phyloP scores from a whole-genome alignment of 2,888 invertebrate species.

The Polydrusus pterygomalis region DNA sequence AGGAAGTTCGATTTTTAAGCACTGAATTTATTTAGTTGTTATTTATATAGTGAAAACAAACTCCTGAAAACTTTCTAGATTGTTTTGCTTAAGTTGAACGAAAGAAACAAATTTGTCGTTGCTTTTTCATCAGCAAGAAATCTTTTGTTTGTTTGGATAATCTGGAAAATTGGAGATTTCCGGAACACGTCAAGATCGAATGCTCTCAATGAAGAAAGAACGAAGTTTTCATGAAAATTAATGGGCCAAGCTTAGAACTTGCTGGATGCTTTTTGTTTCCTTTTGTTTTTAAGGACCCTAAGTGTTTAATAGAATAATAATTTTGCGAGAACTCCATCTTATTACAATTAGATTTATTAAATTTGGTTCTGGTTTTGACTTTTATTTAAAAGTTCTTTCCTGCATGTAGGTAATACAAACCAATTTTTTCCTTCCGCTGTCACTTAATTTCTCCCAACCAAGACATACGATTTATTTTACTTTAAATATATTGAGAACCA shows the following conservation, averaged over 20 bases:
- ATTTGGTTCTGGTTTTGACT: too few species aligned
- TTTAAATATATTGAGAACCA: too few species aligned
- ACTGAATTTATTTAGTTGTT: slow-evolving; percentile 34
- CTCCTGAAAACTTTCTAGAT: slow-evolving; percentile 23
- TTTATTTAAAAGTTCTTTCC: too few species aligned
- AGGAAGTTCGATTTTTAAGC: slow-evolving; percentile 26
- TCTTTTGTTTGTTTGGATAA: slow-evolving; percentile 46
- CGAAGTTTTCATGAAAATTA: slow-evolving; percentile 36
- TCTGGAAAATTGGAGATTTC: slow-evolving; percentile 47
- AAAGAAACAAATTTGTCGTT: slow-evolving; percentile 37
- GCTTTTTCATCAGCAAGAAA: slow-evolving; percentile 28
- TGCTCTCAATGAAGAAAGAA: slow-evolving; percentile 30
- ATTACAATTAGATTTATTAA: too few species aligned
- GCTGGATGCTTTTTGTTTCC: slow-evolving; percentile 20
- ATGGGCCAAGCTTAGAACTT: slow-evolving; percentile 27
- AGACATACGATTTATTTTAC: too few species aligned
- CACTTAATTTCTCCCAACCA: too few species aligned
- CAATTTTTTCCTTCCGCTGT: too few species aligned
- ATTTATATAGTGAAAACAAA: slow-evolving; percentile 22
- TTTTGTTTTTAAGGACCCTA: background rate
- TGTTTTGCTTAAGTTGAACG: slow-evolving; percentile 24
- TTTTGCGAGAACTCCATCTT: background rate
- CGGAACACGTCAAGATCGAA: slow-evolving; percentile 23
- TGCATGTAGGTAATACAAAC: too few species aligned
- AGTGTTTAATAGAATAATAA: slow-evolving; percentile 6